Conservation (phyloP, 2,888 invertebrate genomes). For the Idaea biselata region DNA sequence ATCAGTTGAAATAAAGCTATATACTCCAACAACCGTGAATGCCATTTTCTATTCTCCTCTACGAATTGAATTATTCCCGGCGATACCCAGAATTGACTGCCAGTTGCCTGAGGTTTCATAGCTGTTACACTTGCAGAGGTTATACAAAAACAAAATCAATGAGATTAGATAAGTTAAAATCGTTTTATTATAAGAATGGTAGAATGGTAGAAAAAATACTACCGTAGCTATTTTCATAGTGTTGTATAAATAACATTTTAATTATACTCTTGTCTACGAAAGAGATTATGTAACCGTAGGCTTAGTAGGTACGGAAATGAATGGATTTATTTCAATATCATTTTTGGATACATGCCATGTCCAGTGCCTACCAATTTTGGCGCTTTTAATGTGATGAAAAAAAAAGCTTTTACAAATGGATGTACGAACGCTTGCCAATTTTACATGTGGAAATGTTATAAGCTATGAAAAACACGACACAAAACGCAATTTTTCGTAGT, state of each 20-base stretch:
- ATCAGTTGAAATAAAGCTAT: too few species aligned
- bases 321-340: constrained; percentile 22
- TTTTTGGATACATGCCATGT: constrained; percentile 26
- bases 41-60: too few species aligned
- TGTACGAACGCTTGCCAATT: constrained; percentile 15
- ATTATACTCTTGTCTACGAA: background rate
- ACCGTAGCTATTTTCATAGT: background rate
- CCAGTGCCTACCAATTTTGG: constrained; percentile 18
- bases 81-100: too few species aligned
- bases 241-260: background rate
- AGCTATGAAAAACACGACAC: background rate
- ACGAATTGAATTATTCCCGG: too few species aligned
- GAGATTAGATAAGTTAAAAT: too few species aligned
- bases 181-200: background rate
- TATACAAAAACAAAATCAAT: too few species aligned
- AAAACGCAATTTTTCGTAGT: background rate
- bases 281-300: constrained; percentile 1
- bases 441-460: background rate
- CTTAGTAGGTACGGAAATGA: constrained; percentile 5
- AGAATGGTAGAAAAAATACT: background rate
- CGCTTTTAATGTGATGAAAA: constrained; percentile 21
- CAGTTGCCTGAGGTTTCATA: too few species aligned
- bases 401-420: constrained; percentile 16
- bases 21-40: too few species aligned
- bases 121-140: too few species aligned